These are phyloP conservation scores for Semaprochilodus insignis DNA, from an alignment of 2,797 vertebrate genomes.

Conservation along the genomic window DNA sequence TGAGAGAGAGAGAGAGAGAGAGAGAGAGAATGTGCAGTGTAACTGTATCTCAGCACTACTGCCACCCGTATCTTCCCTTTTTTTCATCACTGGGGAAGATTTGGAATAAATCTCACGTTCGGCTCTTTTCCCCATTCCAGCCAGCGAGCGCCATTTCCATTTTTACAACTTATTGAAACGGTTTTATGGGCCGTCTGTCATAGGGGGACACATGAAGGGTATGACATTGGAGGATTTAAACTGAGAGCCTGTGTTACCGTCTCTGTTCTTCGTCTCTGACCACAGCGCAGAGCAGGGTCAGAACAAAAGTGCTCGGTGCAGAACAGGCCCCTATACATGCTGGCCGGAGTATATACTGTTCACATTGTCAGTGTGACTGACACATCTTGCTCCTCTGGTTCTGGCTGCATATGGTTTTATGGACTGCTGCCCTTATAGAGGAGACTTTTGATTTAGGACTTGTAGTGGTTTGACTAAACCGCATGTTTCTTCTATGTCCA, in stretches of 20 bases:
- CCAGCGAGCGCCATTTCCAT: constrained; percentile 78
- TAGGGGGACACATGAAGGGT: constrained; percentile 74
- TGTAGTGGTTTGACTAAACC: neutral
- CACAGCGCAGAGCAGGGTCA: neutral
- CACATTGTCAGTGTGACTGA: constrained; percentile 3
- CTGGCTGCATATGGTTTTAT: constrained; percentile 22
- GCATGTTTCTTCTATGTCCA: too few species aligned
- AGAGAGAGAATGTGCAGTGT: constrained; percentile 54
- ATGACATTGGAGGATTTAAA: constrained; percentile 61
- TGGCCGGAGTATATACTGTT: neutral
- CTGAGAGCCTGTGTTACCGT: constrained; percentile 5
- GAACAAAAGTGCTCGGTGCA: constrained; percentile 41
- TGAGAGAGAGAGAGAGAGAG: constrained; percentile 9
- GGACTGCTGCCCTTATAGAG: neutral
- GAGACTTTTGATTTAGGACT: constrained; percentile 14
- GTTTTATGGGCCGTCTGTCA: constrained; percentile 79
- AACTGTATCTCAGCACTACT: constrained; percentile 54
- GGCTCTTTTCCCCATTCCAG: constrained; percentile 65
- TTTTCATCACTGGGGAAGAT: constrained; percentile 73
- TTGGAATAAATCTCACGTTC: constrained; percentile 78
- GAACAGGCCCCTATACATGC: constrained; percentile 40
- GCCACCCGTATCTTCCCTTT: constrained; percentile 61
- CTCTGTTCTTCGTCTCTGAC: constrained; percentile 20
- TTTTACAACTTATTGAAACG: constrained; percentile 81
- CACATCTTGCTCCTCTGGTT: neutral